Evolutionary conservation across 1,140 invertebrate genomes (phyloP), one percentile per base, ranked within the genome.

Genomic region (Stratiolaelaps scimitus): DNA sequence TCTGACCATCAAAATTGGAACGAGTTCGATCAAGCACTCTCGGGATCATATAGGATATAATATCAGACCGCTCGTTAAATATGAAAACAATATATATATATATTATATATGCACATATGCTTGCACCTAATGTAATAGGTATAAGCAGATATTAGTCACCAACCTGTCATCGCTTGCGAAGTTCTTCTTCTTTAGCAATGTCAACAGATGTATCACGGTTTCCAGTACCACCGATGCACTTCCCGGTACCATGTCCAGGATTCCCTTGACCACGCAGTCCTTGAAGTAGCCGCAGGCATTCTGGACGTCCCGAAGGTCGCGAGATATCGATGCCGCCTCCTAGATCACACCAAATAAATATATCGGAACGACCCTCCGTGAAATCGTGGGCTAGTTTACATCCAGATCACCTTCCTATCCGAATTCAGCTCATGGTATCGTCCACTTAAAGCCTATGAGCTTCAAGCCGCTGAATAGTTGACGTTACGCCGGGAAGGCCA

Each of bases 151-250:
- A 64, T 26, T 43, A 67, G n/a, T 15, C 44, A 34, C 67, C 74
- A 71, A 84, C 83, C 84, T 87, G 72, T 86, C 83, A 69, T 85
- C 83, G 70, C 83, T 83, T 53, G 83, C 76, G 47, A 84, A 80
- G 70, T 81, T 83, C 45, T 81, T 84, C 45, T 81, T 84, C 72
- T 79, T 84, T 68, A 82, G 79, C 65, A 81, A 75, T 26, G 85
- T 84, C 76, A 89, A 88, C 75, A 94, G 88, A 69, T 85, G 86
- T 72, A 88, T 86, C 68, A 93, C 86, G 19, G 85, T 89, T 74
- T 95, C 91, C 67, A 95, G 81, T 67, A 93, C 86, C 71, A 92
- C 85, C 17, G 88, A 92, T 65, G 88, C 89, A 75, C 91, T 91
- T 44, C 88, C 90, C 0, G 89, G 87, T 67, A 94, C 77, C 82